Conservation (phyloP, 2,888 invertebrate genomes). For the Noctua janthe region DNA sequence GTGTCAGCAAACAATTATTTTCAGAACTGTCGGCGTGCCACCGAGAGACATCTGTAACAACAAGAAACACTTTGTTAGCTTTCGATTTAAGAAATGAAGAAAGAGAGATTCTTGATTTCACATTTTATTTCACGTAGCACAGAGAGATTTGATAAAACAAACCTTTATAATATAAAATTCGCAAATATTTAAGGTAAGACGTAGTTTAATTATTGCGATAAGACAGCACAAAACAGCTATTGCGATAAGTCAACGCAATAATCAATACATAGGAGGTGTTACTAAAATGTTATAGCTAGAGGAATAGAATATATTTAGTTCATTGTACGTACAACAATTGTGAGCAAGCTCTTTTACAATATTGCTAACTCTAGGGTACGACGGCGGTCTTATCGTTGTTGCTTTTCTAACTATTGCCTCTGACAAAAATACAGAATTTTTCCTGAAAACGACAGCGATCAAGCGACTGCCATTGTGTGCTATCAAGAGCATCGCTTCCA, state of each 20-base stretch:
- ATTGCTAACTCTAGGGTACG: neutral
- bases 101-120: neutral
- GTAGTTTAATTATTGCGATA: neutral
- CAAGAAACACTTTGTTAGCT: neutral
- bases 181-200: neutral
- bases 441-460: neutral
- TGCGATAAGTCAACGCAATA: neutral
- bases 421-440: neutral
- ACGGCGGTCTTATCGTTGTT: neutral
- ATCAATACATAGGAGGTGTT: neutral
- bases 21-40: slow-evolving; percentile 15
- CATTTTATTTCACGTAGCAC: neutral
- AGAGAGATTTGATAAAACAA: neutral
- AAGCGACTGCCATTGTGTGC: neutral
- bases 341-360: neutral
- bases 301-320: neutral
- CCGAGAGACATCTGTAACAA: slow-evolving; percentile 62
- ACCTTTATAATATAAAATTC: neutral
- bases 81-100: neutral
- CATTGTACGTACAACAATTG: neutral
- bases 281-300: neutral
- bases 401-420: neutral
- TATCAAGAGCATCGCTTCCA: neutral
- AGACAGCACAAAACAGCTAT: too few relatives aligned
- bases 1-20: slow-evolving; percentile 52